Percentiles rank a stretch among this genome's conserved stretches.
phyloP scores from a whole-genome alignment of 2,888 invertebrate species.

The Metallyticus violacea region DNA sequence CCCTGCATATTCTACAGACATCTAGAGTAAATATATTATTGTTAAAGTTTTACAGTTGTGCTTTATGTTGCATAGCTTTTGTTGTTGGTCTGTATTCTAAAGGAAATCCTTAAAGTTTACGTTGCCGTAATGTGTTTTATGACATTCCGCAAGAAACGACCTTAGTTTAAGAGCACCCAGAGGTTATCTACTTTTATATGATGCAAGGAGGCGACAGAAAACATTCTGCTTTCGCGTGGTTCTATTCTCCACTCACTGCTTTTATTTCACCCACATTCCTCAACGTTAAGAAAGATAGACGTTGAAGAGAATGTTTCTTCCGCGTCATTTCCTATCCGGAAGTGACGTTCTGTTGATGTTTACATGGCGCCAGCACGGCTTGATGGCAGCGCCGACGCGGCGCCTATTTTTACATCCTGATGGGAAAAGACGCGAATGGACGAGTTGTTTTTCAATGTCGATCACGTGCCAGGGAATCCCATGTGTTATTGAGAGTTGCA shows the following conservation, averaged over 20 bases:
- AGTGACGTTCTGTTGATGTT: background rate
- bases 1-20: too few relatives aligned
- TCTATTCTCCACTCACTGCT: background rate
- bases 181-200: too few relatives aligned
- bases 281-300: background rate
- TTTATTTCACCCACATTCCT: background rate
- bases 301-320: background rate
- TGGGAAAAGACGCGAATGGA: background rate
- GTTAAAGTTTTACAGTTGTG: too few relatives aligned
- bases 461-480: too few relatives aligned
- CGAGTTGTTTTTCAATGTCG: too few relatives aligned
- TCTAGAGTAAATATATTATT: too few relatives aligned
- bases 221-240: background rate
- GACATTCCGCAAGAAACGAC: background rate
- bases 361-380: background rate
- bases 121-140: too few relatives aligned
- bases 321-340: background rate
- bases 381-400: background rate
- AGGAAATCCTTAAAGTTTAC: too few relatives aligned
- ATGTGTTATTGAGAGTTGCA: too few relatives aligned
- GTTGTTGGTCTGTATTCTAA: too few relatives aligned
- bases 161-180: background rate
- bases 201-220: background rate
- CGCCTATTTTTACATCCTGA: background rate
- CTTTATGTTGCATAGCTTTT: too few relatives aligned